Base-by-base conservation (phyloP, 2,113 vertebrate species). In the Leptobrachium leishanense region DNA sequence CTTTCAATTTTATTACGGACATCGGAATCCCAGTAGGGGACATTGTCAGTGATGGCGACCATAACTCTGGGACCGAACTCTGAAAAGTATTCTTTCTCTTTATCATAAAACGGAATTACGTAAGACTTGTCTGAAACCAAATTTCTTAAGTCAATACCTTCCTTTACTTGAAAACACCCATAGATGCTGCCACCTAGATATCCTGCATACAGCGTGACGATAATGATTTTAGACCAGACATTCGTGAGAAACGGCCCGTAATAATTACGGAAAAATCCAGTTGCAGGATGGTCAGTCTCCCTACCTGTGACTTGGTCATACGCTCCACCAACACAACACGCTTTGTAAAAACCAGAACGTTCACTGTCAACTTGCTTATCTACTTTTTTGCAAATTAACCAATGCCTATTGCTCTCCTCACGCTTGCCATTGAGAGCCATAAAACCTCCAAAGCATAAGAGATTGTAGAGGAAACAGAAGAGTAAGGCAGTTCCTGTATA, bases 391-490 rank as follows among this genome's bases (percentile, higher is more conserved):
- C n/a, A n/a, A n/a, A n/a, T n/a, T n/a, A n/a, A n/a, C n/a, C n/a
- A n/a, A n/a, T n/a, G n/a, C n/a, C n/a, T n/a, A n/a, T n/a, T n/a
- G n/a, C n/a, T n/a, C n/a, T n/a, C n/a, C n/a, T n/a, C n/a, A n/a
- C n/a, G n/a, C n/a, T n/a, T n/a, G n/a, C n/a, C n/a, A n/a, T n/a
- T n/a, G n/a, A n/a, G n/a, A n/a, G n/a, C n/a, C n/a, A n/a, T n/a
- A n/a, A n/a, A n/a, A n/a, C n/a, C n/a, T n/a, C n/a, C n/a, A n/a
- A n/a, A n/a, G n/a, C 94, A 95, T 1, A 93, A 95, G 84, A 98
- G 43, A 82, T 85, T 92, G 81, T 95, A 96, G 2, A 95, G 2
- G 77, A 94, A 98, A 81, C 95, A 97, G 85, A 97, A 95, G 53
- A 93, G 68, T 68, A 98, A 84, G 10, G 92, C 90, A 6, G 93